phyloP scores from a whole-genome alignment of 2,797 vertebrate genomes.

The Myiotriccus ornatus region DNA sequence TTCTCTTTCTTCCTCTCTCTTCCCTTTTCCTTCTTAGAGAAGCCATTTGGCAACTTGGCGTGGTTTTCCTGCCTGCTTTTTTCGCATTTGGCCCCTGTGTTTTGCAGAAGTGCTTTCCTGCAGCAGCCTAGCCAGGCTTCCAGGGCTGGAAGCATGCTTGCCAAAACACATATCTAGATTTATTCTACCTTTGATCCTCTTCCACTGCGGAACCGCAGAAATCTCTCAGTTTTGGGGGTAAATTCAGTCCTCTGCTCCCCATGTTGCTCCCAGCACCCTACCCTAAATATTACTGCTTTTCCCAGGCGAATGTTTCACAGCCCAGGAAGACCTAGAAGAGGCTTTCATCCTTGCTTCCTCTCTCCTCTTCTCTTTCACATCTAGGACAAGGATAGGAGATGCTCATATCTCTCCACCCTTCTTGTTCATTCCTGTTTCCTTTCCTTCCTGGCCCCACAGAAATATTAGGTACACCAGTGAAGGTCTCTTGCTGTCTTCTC shows the following conservation, averaged over 20 bases:
- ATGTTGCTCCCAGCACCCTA: not conserved
- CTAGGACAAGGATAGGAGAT: not conserved
- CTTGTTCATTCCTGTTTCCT: not conserved
- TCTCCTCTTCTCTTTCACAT: not conserved
- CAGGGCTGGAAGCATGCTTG: not conserved
- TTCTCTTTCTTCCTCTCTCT: not conserved
- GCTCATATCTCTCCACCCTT: accelerated
- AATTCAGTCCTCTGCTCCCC: not conserved
- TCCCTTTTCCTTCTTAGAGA: not conserved
- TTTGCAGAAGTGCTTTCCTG: not conserved
- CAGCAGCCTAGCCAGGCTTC: not conserved
- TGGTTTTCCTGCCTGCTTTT: not conserved
- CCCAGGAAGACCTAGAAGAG: not conserved
- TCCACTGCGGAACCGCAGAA: not conserved
- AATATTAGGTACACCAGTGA: not conserved
- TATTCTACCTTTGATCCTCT: not conserved
- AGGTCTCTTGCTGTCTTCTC: not conserved
- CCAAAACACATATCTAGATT: not conserved
- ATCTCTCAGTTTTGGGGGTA: not conserved
- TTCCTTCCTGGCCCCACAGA: not conserved
- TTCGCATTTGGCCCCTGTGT: not conserved
- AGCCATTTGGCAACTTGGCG: not conserved
- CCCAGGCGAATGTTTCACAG: not conserved
- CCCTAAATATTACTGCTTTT: not conserved
- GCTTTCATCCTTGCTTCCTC: accelerated